Evolutionary conservation across 2,113 vertebrate species (phyloP).

Genomic region (Apteryx mantelli): DNA sequence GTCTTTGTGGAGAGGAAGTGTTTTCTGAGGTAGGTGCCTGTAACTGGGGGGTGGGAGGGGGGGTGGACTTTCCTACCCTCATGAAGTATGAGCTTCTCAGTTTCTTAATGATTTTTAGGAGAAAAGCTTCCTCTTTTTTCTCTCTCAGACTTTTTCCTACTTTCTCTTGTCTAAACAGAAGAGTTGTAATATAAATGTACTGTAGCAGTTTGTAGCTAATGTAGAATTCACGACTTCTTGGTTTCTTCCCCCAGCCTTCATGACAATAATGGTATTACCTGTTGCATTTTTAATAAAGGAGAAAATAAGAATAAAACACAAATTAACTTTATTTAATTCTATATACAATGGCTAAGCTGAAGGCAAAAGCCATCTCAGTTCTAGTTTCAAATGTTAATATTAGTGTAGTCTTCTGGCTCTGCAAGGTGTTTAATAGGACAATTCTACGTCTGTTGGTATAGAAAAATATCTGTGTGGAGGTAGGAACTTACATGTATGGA

Average conservation of each 20-base stretch:
- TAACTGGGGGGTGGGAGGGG: background rate
- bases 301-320: background rate
- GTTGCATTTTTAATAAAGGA: background rate
- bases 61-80: background rate
- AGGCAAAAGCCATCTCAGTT: background rate
- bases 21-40: background rate
- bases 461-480: background rate
- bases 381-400: background rate
- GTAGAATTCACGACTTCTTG: background rate
- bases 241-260: background rate
- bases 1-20: background rate
- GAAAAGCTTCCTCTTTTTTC: background rate
- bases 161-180: background rate
- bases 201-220: background rate
- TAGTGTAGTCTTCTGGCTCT: background rate
- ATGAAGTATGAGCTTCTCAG: background rate
- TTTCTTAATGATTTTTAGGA: background rate
- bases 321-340: background rate
- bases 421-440: slow-evolving; percentile 3
- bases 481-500: background rate
- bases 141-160: background rate
- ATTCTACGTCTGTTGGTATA: background rate
- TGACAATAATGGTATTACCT: background rate
- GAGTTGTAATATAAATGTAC: background rate
- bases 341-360: background rate